Base-by-base conservation (phyloP, 2,797 vertebrate species). In the Microchirus variegatus region DNA sequence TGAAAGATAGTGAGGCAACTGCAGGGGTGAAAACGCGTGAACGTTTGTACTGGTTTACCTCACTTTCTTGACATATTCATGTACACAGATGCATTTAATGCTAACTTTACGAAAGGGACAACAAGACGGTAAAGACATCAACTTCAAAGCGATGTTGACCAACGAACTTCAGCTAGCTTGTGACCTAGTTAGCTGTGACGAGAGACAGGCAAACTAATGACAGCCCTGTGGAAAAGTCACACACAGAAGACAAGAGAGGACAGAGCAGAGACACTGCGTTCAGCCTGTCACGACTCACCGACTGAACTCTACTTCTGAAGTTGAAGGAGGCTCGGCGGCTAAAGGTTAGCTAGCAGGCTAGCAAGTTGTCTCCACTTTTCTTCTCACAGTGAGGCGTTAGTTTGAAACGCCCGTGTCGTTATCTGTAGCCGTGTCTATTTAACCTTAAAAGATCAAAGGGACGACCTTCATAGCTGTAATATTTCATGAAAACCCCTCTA, bases 341-440 rank as follows among this genome's bases (percentile, higher is more conserved):
- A 82, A 82, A 81, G 65, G 78, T 86, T 81, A 84, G 89, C 87
- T 86, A 73, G 58, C 75, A 53, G 69, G 86, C 77, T 89, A 88
- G 68, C 88, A 53, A 81, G 71, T 82, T 69, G 73, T 68, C 61
- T 59, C 67, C 72, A 78, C 77, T 87, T 81, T 80, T 36, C 70
- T 51, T 63, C 22, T 49, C 38, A 37, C 70, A 54, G 58, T 12
- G 67, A 43, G 37, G 43, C 56, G 63, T 50, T 67, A 67, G 63
- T 75, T 42, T 54, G 45, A 71, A 76, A 48, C 16, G 65, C 13
- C 51, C 11, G 59, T 41, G 38, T 52, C 66, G 74, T 73, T 73
- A 38, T 60, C 70, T 12, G 61, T 5, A 9, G 56, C 53, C 43
- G 1, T 38, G 42, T 6, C 31, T 31, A 31, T 31, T 31, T 31